Evolutionary conservation across 2,888 invertebrate species (phyloP).

Genomic region (Pyrrhosoma nymphula): DNA sequence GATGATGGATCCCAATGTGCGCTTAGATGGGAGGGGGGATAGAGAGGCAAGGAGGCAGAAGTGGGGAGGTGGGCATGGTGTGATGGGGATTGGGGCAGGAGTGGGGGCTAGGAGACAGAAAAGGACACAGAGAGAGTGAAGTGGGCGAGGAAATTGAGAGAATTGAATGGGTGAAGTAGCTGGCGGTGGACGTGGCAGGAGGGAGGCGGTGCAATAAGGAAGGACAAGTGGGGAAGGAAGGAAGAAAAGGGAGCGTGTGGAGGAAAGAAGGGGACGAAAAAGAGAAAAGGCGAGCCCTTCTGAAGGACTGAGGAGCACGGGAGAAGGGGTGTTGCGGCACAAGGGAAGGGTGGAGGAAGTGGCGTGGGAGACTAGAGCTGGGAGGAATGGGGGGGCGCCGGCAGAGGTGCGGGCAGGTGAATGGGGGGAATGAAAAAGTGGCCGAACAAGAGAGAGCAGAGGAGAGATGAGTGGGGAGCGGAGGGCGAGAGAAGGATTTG

Average conservation of each 20-base stretch:
- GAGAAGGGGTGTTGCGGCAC: background rate
- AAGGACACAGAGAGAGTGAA: constrained; percentile 23
- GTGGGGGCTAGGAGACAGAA: background rate
- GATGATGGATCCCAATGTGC: constrained; percentile 55
- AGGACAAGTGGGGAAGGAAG: background rate
- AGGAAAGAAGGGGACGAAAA: background rate
- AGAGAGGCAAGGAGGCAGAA: background rate
- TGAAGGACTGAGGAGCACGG: background rate
- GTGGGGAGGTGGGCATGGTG: background rate
- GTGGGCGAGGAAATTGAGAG: constrained; percentile 22
- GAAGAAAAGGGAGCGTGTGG: background rate
- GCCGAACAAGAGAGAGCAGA: background rate
- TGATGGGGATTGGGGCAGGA: background rate
- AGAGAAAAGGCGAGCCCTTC: too few species aligned
- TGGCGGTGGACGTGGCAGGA: background rate
- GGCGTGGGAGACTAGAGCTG: background rate
- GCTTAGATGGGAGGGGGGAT: background rate
- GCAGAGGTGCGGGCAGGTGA: background rate
- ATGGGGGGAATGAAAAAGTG: background rate
- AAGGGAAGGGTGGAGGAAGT: background rate
- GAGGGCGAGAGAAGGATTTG: background rate
- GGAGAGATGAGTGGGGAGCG: background rate
- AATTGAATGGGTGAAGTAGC: background rate
- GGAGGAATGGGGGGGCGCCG: background rate
- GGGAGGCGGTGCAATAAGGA: background rate